A percentile compares a stretch with the other conserved stretches of the same genome.
Conservation (phyloP, 2,888 invertebrate genomes). For the Athetis lepigone region DNA sequence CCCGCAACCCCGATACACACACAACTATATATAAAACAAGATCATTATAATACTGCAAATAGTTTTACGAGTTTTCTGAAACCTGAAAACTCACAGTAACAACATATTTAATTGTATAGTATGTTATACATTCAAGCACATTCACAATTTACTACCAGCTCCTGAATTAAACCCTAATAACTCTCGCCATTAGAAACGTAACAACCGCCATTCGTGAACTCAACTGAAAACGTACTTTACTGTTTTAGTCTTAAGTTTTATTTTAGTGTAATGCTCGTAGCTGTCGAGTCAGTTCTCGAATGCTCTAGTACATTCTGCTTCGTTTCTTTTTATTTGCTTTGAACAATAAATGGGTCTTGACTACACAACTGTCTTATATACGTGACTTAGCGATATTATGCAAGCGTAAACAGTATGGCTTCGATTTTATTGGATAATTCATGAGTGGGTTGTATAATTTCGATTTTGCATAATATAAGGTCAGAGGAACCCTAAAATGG, state of each 20-base stretch:
- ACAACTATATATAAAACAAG: constrained; percentile 24
- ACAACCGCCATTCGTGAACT: constrained; percentile 44
- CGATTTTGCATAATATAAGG: constrained; percentile 73
- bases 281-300: constrained; percentile 65
- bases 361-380: constrained; percentile 79
- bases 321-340: constrained; percentile 84
- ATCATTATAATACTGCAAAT: constrained; percentile 50
- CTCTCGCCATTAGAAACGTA: constrained; percentile 58
- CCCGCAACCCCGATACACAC: constrained; percentile 26
- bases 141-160: constrained; percentile 82
- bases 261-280: constrained; percentile 45
- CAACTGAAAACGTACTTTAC: constrained; percentile 65
- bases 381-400: constrained; percentile 78
- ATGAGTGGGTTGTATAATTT: constrained; percentile 74
- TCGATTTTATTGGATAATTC: constrained; percentile 80
- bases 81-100: constrained; percentile 68
- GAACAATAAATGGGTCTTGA: constrained; percentile 85
- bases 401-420: constrained; percentile 74
- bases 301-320: constrained; percentile 70
- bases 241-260: constrained; percentile 35
- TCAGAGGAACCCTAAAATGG: constrained; percentile 64
- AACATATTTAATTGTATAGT: constrained; percentile 77
- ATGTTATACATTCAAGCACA: constrained; percentile 77
- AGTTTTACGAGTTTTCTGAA: constrained; percentile 55
- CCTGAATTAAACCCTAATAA: constrained; percentile 84